Evolutionary conservation across 2,113 vertebrate genomes (phyloP).

Genomic region (Tragulus kanchil): DNA sequence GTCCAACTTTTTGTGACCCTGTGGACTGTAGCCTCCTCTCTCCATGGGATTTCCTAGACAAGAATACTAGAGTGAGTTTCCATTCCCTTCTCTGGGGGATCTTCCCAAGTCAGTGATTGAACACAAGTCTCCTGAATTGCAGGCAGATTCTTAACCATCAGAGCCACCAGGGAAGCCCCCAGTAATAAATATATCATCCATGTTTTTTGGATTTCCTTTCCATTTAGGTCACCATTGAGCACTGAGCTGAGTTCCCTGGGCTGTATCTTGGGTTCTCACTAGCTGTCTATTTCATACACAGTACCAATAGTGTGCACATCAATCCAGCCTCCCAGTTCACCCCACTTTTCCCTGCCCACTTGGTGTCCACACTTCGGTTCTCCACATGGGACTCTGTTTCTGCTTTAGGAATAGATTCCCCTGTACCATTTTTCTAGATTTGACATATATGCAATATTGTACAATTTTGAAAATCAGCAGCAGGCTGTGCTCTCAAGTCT

Average conservation of each 20-base stretch:
- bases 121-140: background rate
- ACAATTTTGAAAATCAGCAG: background rate
- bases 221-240: too few species aligned
- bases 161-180: background rate
- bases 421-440: background rate
- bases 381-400: background rate
- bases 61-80: background rate
- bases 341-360: background rate
- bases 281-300: too few species aligned
- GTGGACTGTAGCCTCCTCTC: too few species aligned
- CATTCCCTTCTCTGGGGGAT: background rate
- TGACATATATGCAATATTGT: background rate
- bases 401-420: background rate
- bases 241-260: too few species aligned
- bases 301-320: too few species aligned
- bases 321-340: background rate
- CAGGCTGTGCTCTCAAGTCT: background rate
- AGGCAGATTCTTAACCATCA: background rate
- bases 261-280: too few species aligned
- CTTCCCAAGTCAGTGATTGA: background rate
- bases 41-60: too few species aligned
- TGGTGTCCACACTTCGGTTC: background rate
- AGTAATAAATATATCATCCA: too few species aligned
- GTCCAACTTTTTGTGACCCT: too few species aligned
- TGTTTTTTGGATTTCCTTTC: too few species aligned